Base-by-base conservation (phyloP, 2,797 vertebrate genomes). In the Esox masquinongy region DNA sequence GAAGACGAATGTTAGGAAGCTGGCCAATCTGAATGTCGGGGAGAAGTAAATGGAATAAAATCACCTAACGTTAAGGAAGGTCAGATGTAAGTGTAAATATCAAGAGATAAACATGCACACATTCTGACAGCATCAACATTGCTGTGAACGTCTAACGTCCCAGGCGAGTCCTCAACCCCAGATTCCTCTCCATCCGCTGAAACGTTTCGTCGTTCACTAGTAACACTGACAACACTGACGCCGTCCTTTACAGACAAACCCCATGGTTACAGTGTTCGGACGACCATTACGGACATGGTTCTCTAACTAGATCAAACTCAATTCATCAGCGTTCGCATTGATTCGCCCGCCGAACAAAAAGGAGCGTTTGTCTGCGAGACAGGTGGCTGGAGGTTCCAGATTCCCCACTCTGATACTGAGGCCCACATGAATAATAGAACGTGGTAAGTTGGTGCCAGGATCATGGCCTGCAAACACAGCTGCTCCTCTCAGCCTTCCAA, bases 381-480 rank as follows among this genome's bases (percentile, higher is more conserved):
- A 97, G 96, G 96, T 97, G 96, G 96, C 94, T 94, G 94, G 96
- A 96, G 95, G 95, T 79, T 97, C 96, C 77, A 76, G 74, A 76
- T 77, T 71, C 70, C 74, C 95, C 96, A 95, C 95, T 94, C 95
- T 95, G 96, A 96, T 95, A 96, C 95, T 94, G 94, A 95, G 95
- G 95, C 95, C 95, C 94, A 95, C 96, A 97, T 97, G 96, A 97
- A 97, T 97, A 96, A 97, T 97, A 96, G 95, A 97, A 96, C 96
- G 93, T 94, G 93, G 93, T 93, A 93, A 92, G 94, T 94, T 93
- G 93, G 95, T 95, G 95, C 96, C 95, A 96, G 95, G 95, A 96
- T 93, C 95, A 94, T 93, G 95, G 95, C 94, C 94, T 95, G 94
- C 95, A 96, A 96, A 96, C 95, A 96, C 95, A 96, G 95, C 95